Evolutionary conservation across 2,888 invertebrate genomes (phyloP), one percentile per base, ranked within the genome.

Genomic region (Ptilodon capucinus): DNA sequence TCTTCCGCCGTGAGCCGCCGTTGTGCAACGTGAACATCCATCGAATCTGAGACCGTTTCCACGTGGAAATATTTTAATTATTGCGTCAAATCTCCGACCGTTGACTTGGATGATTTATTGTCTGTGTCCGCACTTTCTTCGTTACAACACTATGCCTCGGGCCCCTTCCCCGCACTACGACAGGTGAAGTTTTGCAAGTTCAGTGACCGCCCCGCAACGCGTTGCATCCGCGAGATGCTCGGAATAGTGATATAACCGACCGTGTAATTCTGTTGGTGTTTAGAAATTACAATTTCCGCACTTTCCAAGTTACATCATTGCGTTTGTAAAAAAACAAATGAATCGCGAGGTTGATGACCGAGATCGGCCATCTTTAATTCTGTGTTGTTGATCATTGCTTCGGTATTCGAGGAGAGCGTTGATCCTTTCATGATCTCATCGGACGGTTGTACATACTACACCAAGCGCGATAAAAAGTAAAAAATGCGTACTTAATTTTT

Each of bases 361-460:
- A 69, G 72, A 68, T 68, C 75, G 73, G 72, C 76, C 65, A 63
- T 74, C 72, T 71, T 74, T 71, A 67, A 76, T 74, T 76, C 69
- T 66, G 68, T 72, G 72, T 77, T 76, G 76, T 75, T 76, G 79
- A 81, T 85, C 85, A 86, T 78, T 78, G 80, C 76, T 81, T 81
- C 64, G 81, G 82, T 72, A 81, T 84, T 81, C 76, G 78, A 68
- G 62, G 67, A 76, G 91, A 83, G 71, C 90, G 71, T 87, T 90
- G 90, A 87, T 90, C 91, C 88, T 89, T 76, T 67, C 58, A 79
- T 91, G 89, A 91, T 88, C 87, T 90, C 90, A 90, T 89, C 86
- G 71, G 64, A 60, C 64, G 66, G 71, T 69, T 64, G 71, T 69
- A 61, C 61, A 23, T 45, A 49, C 66, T 57, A 36, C 58, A 64